Conservation (phyloP, 2,113 vertebrate genomes). For the Lota lota region DNA sequence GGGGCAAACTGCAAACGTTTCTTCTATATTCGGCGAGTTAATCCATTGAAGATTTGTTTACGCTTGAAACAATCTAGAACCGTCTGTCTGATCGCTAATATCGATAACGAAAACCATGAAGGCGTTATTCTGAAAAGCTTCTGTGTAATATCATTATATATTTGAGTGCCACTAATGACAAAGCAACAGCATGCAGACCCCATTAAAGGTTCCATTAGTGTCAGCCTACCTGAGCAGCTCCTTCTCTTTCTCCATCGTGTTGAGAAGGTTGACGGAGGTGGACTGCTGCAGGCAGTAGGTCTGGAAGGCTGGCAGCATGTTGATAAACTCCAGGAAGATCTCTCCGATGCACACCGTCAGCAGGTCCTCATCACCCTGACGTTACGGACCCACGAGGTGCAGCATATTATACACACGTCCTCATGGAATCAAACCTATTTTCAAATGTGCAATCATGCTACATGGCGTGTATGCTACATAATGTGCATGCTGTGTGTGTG, state of each 20-base stretch:
- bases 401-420: background rate
- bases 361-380: constrained; percentile 85
- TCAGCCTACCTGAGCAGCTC: constrained; percentile 83
- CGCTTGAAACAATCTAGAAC: no score
- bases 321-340: constrained; percentile 89
- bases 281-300: constrained; percentile 94
- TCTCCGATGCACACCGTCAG: constrained; percentile 86
- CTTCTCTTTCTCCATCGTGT: constrained; percentile 89
- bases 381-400: constrained; percentile 8
- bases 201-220: background rate
- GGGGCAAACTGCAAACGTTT: no score
- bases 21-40: no score
- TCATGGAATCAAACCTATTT: background rate
- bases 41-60: no score
- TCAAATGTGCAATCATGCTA: background rate
- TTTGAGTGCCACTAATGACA: background rate
- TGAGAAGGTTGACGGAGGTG: constrained; percentile 86
- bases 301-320: constrained; percentile 92
- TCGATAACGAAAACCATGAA: no score
- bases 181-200: background rate
- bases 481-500: no score
- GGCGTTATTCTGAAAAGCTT: no score
- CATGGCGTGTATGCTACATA: no score
- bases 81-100: no score
- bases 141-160: no score